Base-by-base conservation (phyloP, 2,888 invertebrate genomes). In the Digitonthophagus gazella region DNA sequence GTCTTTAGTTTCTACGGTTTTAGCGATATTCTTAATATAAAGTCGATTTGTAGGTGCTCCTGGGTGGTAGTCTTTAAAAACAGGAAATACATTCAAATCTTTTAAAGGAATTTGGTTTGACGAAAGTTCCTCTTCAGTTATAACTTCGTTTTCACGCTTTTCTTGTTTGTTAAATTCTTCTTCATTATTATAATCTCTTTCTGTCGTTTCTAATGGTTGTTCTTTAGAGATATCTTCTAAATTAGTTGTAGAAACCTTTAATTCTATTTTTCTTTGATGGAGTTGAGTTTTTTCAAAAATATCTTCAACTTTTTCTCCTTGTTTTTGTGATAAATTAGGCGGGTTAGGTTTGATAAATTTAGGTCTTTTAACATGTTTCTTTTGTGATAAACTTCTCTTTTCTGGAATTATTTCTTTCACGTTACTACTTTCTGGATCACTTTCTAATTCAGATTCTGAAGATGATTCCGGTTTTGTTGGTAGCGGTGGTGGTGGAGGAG, bases 1-100 rank as follows among this genome's bases (percentile, higher is more conserved):
- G 83, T 95, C 93, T 74, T 87, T 85, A 64, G 89, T 87, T n/a
- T 88, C 88, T 0, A 93, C 92, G 73, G 89, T 88, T 84, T 95
- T 96, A 0, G 92, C 87, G 65, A 97, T 86, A 84, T 97, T 97
- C 80, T 97, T 97, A 19, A 97, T 90, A 78, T 97, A 97, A n/a
- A 97, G 83, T 72, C 96, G 89, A 84, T 90, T 89, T 15, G 92
- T 92, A 2, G 92, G 91, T 67, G 90, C 88, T 0, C 97, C 97
- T 5, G 90, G 85, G 72, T 91, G 88, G 81, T 97, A 97, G 78
- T 93, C 94, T 80, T 92, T 94, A 78, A 93, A 97, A 15, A 95
- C 90, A 3, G 93, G 88, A 73, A 95, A 81, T 15, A 89, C 82
- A 77, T 88, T 87, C 82, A 93, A 88, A 80, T 95, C 92, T 78